Evolutionary conservation across 2,888 invertebrate genomes (phyloP).

Genomic region (Molanna angustata): DNA sequence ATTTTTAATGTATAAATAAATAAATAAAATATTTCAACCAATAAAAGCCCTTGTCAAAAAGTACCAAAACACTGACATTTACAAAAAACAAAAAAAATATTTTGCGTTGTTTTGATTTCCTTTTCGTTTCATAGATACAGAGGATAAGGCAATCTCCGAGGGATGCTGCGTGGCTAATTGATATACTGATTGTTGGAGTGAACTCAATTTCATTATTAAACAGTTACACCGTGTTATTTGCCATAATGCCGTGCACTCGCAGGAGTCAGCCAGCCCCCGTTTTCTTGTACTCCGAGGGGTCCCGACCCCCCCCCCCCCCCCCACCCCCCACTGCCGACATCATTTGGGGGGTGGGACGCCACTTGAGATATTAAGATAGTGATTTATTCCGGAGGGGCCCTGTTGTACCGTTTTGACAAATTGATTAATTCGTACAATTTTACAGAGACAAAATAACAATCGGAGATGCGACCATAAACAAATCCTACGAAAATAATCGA

Average conservation of each 20-base stretch:
- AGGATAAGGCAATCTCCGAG: constrained; percentile 17
- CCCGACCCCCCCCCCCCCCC: no score
- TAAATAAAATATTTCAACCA: no score
- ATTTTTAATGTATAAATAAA: no score
- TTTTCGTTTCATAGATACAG: no score
- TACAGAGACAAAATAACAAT: not conserved
- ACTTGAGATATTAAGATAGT: no score
- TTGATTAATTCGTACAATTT: not conserved
- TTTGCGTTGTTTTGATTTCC: no score
- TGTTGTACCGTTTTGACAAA: not conserved
- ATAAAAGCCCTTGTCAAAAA: no score
- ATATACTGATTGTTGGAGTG: constrained; percentile 25
- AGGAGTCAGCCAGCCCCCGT: no score
- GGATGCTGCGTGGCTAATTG: constrained; percentile 24
- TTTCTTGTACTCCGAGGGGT: no score
- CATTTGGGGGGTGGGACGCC: not conserved
- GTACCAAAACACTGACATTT: no score
- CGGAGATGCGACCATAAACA: not conserved
- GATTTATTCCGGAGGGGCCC: not conserved
- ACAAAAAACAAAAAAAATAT: no score
- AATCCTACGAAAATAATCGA: no score
- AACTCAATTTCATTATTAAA: constrained; percentile 21
- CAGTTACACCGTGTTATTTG: constrained; percentile 8
- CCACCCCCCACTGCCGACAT: not conserved
- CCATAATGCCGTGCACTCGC: not conserved